These are phyloP conservation scores for Drosophila tripunctata DNA, from an alignment of 2,888 invertebrate species.

Conservation along the genomic window DNA sequence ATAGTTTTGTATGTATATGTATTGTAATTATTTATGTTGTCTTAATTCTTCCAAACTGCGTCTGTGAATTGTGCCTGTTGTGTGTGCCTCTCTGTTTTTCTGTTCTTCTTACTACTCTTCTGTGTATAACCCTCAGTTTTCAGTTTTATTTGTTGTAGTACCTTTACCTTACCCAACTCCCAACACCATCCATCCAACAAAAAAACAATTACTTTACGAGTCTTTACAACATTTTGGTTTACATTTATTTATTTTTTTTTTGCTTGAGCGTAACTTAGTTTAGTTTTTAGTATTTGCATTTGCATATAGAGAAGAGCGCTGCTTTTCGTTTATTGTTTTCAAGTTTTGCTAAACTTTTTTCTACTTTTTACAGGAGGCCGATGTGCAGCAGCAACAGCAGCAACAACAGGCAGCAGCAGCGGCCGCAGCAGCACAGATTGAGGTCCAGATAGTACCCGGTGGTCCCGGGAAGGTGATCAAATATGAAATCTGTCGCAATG, in stretches of 20 bases:
- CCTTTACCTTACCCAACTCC: no score
- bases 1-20: conserved; percentile 26
- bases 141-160: conserved; percentile 15
- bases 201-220: conserved; percentile 7
- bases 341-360: conserved; percentile 38
- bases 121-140: conserved; percentile 21
- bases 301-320: conserved; percentile 27
- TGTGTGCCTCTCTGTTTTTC: conserved; percentile 29
- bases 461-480: conserved; percentile 78
- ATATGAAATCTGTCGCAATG: conserved; percentile 72
- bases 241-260: conserved; percentile 1
- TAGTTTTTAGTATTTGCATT: conserved; percentile 39
- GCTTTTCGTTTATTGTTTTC: background rate
- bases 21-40: conserved; percentile 23
- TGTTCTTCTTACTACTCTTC: conserved; percentile 19
- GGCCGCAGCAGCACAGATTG: conserved; percentile 82
- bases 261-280: conserved; percentile 62
- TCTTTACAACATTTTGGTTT: background rate
- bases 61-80: conserved; percentile 54
- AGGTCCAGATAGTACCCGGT: conserved; percentile 70
- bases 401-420: conserved; percentile 78
- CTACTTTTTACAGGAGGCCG: conserved; percentile 62
- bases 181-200: background rate
- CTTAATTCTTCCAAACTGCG: conserved; percentile 38
- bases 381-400: conserved; percentile 78